Base-by-base conservation (phyloP, 2,113 vertebrate genomes). In the human (Homo sapiens) region DNA sequence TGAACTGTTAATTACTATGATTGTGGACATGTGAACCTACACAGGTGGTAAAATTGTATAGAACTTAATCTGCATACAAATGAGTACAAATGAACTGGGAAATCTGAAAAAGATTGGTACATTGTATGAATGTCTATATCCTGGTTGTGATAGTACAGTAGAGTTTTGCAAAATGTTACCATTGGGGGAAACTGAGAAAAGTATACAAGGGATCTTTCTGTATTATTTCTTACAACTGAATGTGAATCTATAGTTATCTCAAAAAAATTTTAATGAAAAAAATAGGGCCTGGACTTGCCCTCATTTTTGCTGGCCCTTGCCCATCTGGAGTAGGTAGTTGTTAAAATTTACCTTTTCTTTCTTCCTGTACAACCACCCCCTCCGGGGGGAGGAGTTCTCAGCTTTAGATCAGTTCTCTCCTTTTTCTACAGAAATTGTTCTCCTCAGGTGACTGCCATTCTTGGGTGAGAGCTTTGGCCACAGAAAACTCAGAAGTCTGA, bases 401-500 rank as follows among this genome's bases (percentile, higher is more conserved):
- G 11, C 16, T 97, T 66, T 35, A 59, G 2, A 81, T 90, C 76
- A 61, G 68, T 64, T 25, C 22, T 55, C 5, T n/a, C 32, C 17
- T 90, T 5, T 90, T 86, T 82, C 40, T 68, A 75, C 5, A 70
- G 8, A 72, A 87, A 61, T 80, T 92, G 64, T 72, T 84, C 13
- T 85, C 38, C 43, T 83, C 30, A 73, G 76, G 5, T 95, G 43
- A 93, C 75, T 96, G 93, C 93, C 92, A 97, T 88, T 89, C 32
- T 59, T 64, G 55, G 52, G 30, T 72, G 14, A 94, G 48, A 40
- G 23, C 72, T 91, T 95, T 91, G 70, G 61, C 52, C 76, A 84
- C 35, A 55, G 40, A 78, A 64, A 94, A 59, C 30, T 45, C 87
- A 96, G 96, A 70, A 95, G 64, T 45, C 68, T 97, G 89, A 97